Percentiles rank a stretch among this genome's conserved stretches.
These are phyloP conservation scores for Parambassis ranga DNA, from an alignment of 2,797 vertebrate genomes.

Conservation along the genomic window DNA sequence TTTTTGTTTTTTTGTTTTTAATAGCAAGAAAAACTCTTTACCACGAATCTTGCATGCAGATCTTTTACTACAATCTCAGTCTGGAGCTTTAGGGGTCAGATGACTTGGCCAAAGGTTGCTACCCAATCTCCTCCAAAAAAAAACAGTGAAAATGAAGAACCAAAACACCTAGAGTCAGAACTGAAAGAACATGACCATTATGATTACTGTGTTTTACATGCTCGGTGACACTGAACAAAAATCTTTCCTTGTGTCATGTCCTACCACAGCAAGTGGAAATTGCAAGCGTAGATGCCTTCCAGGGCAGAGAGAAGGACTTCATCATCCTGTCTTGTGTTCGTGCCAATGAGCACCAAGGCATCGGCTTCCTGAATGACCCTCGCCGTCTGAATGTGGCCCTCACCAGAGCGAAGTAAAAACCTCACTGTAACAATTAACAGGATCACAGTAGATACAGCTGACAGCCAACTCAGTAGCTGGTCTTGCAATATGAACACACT, in stretches of 20 bases:
- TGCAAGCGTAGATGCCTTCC: slow-evolving; percentile 97
- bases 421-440: neutral
- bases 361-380: slow-evolving; percentile 97
- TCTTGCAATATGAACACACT: neutral
- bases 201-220: neutral
- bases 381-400: slow-evolving; percentile 96
- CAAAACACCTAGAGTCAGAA: neutral
- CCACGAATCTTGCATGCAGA: neutral
- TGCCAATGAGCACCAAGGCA: slow-evolving; percentile 98
- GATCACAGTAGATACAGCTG: neutral
- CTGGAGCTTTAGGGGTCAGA: neutral
- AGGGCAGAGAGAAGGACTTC: slow-evolving; percentile 98
- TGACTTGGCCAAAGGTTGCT: neutral
- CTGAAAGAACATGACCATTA: neutral
- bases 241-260: neutral
- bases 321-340: slow-evolving; percentile 98
- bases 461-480: neutral
- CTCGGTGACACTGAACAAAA: neutral
- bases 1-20: too few species aligned
- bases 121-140: neutral
- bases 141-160: neutral
- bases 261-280: slow-evolving; percentile 93
- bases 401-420: slow-evolving; percentile 90
- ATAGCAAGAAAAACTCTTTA: too few species aligned
- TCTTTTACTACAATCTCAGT: neutral